These are phyloP conservation scores for Diploscapter pachys DNA, from an alignment of 1,140 invertebrate genomes.

Conservation along the genomic window DNA sequence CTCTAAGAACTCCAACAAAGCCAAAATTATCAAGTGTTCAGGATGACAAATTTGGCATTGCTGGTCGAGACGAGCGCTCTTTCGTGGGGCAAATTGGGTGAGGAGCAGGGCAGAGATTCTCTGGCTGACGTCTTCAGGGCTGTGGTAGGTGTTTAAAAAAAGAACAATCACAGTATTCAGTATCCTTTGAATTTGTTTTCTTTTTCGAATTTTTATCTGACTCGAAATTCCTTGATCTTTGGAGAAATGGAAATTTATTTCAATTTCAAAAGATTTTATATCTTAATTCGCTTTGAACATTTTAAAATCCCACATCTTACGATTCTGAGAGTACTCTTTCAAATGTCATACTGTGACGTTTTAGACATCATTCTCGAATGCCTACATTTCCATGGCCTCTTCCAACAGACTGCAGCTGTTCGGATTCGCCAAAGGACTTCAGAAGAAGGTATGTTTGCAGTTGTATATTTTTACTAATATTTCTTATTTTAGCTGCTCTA, in stretches of 20 bases:
- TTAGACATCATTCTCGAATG: slow-evolving; percentile 29
- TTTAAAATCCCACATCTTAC: no score
- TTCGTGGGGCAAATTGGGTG: slow-evolving; percentile 25
- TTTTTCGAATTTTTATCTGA: neutral
- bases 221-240: neutral
- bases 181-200: neutral
- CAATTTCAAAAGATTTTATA: neutral
- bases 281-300: neutral
- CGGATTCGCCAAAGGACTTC: slow-evolving; percentile 7
- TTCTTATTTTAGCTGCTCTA: slow-evolving; percentile 6
- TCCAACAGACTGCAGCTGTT: slow-evolving; percentile 25
- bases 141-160: slow-evolving; percentile 10
- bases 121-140: slow-evolving; percentile 12
- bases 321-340: no score
- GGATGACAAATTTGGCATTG: slow-evolving; percentile 19
- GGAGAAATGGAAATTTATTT: neutral
- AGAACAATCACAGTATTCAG: no score
- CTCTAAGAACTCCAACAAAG: no score
- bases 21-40: neutral
- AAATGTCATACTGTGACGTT: neutral
- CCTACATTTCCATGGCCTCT: slow-evolving; percentile 21
- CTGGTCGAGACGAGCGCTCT: slow-evolving; percentile 19
- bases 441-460: slow-evolving; percentile 14
- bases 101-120: slow-evolving; percentile 2
- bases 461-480: slow-evolving; percentile 7